Percentiles rank a stretch among this genome's conserved stretches.
phyloP scores from a whole-genome alignment of 30 jellyfish, hydroid and myxozoan genomes.

The Turritopsis dohrnii region DNA sequence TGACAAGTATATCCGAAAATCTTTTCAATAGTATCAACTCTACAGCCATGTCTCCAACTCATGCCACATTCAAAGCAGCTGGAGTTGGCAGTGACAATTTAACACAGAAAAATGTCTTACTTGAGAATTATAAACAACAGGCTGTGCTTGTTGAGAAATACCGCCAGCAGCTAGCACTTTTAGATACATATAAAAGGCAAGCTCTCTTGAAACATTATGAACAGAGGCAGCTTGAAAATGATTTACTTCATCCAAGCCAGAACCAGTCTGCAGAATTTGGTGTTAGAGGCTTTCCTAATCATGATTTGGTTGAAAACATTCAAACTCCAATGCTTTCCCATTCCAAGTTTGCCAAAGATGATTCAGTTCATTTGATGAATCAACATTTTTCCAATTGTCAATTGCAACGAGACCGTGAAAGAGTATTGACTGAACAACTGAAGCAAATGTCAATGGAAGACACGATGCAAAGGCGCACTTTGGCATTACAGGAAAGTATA shows the following conservation, averaged over 20 bases:
- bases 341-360: not conserved
- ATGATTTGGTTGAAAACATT: not conserved
- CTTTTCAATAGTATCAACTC: not conserved
- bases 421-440: not conserved
- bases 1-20: slow-evolving; percentile 4
- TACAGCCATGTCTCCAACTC: slow-evolving; percentile 26
- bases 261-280: not conserved
- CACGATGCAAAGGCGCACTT: slow-evolving; percentile 24
- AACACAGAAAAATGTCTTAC: not conserved
- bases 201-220: slow-evolving; percentile 24
- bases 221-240: slow-evolving; percentile 2
- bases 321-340: not conserved
- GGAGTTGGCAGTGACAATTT: not conserved
- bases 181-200: slow-evolving; percentile 10
- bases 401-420: slow-evolving; percentile 4
- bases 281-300: not conserved
- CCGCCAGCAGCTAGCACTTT: slow-evolving; percentile 11
- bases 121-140: slow-evolving; percentile 24
- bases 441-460: slow-evolving; percentile 20
- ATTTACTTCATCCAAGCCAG: not conserved
- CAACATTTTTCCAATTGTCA: not conserved
- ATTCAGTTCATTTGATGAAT: not conserved
- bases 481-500: slow-evolving; percentile 24
- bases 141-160: slow-evolving; percentile 27
- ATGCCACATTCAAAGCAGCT: slow-evolving; percentile 10